Conservation (phyloP, 2,888 invertebrate genomes). For the Amphipoea oculea region DNA sequence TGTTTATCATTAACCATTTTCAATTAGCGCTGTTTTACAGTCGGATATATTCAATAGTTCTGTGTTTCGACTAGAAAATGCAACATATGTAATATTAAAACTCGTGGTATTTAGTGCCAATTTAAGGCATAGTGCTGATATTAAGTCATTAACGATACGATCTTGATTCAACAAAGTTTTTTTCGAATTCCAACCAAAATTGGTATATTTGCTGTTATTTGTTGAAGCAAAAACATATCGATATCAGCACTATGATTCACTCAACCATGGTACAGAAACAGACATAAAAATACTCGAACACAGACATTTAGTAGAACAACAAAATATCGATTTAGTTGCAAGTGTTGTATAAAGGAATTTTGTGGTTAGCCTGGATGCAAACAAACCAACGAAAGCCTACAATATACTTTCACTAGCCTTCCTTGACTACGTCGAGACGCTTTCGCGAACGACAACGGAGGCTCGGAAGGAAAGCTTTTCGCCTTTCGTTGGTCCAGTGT, state of each 20-base stretch:
- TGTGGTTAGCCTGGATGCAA: conserved; percentile 14
- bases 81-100: conserved; percentile 42
- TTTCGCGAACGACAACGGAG: neutral
- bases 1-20: conserved; percentile 40
- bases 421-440: neutral
- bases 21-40: conserved; percentile 34
- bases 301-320: conserved; percentile 61
- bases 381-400: conserved; percentile 20
- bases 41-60: conserved; percentile 20
- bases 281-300: conserved; percentile 58
- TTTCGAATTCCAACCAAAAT: neutral
- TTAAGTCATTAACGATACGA: conserved; percentile 14
- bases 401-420: neutral
- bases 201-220: neutral
- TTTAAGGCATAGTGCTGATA: conserved; percentile 49
- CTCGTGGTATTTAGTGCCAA: conserved; percentile 44
- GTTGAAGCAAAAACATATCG: conserved; percentile 17
- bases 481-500: conserved; percentile 17
- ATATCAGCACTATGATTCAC: conserved; percentile 45
- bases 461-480: conserved; percentile 6
- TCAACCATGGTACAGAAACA: conserved; percentile 70
- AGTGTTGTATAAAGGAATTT: conserved; percentile 55
- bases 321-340: conserved; percentile 77
- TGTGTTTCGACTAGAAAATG: conserved; percentile 46
- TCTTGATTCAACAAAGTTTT: conserved; percentile 13